Base-by-base conservation (phyloP, 2,888 invertebrate species). In the Loripinus fragilis region DNA sequence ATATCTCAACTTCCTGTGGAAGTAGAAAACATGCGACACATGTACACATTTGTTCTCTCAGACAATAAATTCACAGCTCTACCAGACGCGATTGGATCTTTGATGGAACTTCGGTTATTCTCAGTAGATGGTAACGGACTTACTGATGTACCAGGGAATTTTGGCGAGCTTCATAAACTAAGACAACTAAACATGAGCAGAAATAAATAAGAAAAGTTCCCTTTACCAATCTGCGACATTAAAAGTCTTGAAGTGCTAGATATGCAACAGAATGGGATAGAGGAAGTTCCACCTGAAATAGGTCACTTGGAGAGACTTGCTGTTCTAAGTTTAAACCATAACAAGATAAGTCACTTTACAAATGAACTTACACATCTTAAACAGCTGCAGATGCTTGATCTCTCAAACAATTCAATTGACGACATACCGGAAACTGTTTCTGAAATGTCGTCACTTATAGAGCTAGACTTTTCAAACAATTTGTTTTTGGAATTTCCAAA, bases 381-480 rank as follows among this genome's bases (percentile, higher is more conserved):
- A 10, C 72, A 83, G 28, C 75, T 92, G 25, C 83, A 88, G 41
- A 76, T 85, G 55, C 50, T 91, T 7, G 89, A 92, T 71, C 66
- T 92, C 33, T 85, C 91, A 7, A 78, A 85, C 67, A 92, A 92
- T 76, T 38, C 70, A 8, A 30, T 92, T 5, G 85, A 83, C 17
- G 88, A 89, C 17, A 78, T 91, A 28, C 90, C 91, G 1, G 89
- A 89, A 55, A 97, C 97, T 12, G 97, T 98, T 95, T 97, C 98
- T 85, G 96, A 97, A 89, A 94, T 98, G 69, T 50, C 33, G 12
- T 45, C 69, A 8, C 80, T 92, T 15, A 74, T 76, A 2, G 89
- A 88, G 20, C 70, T 93, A 20, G 89, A 92, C 73, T 76, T 93
- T n/a, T 92, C 91, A 7, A 84, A 92, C 69, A 93, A 92, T 75